A percentile compares a stretch with the other conserved stretches of the same genome.
These are phyloP conservation scores for Homarus gammarus DNA, from an alignment of 2,888 invertebrate genomes.

Conservation along the genomic window DNA sequence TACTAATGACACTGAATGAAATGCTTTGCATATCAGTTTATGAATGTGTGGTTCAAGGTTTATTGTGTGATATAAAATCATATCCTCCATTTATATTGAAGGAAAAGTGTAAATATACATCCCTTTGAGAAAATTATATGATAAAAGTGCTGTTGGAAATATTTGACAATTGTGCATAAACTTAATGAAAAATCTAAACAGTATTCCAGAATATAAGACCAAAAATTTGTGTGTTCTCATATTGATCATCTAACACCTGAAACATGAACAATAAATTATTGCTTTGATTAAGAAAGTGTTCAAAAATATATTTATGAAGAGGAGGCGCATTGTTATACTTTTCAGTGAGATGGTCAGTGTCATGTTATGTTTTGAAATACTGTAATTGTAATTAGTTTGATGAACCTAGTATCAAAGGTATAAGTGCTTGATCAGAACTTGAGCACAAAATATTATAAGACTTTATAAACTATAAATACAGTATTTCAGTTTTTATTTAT, in stretches of 20 bases:
- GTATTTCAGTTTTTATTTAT: neutral
- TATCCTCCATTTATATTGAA: neutral
- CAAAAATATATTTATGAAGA: neutral
- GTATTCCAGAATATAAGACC: no score
- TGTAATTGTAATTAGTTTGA: neutral
- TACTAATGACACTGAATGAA: neutral
- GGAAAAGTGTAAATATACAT: neutral
- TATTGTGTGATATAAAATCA: neutral
- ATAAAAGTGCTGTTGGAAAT: neutral
- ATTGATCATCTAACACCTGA: neutral
- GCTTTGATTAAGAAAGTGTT: no score
- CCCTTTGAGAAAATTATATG: neutral
- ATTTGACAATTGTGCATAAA: neutral
- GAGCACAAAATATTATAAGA: neutral
- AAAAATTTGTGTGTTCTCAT: neutral
- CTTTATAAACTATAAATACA: neutral
- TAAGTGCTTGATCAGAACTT: neutral
- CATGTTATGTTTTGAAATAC: neutral
- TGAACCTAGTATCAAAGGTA: neutral
- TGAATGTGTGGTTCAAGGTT: neutral
- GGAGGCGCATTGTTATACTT: neutral
- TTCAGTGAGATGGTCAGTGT: neutral
- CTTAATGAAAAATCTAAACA: neutral
- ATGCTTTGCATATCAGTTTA: slow-evolving; percentile 5
- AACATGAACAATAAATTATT: neutral